Evolutionary conservation across 2,113 vertebrate genomes (phyloP), one percentile per base, ranked within the genome.

Genomic region (Alethe diademata): DNA sequence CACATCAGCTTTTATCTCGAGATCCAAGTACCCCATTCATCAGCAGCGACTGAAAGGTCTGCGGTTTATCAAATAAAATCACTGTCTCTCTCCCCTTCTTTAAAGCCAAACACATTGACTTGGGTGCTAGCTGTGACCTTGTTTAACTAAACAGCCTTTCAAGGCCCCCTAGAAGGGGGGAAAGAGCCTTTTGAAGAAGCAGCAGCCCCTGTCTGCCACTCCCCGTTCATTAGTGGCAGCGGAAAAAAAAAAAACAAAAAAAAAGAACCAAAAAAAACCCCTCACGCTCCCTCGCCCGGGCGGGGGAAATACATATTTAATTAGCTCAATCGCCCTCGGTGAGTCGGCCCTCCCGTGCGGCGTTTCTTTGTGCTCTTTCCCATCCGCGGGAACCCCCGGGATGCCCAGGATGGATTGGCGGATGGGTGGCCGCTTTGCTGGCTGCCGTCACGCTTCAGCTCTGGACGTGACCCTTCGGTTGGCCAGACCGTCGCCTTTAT

Each of bases 51-150:
- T 93, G 85, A 92, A 78, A 92, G 78, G 64, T 81, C 80, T 96
- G 60, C 5, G 15, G 85, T 91, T 94, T 92, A 94, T 96, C 91
- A 96, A 90, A 90, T 57, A 84, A 93, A 95, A 88, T 95, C 95
- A 90, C 62, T 88, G 88, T 87, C 92, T 95, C 71, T 70, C 76
- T 73, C 81, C 38, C 69, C 58, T 72, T 62, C 81, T 86, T 90
- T 72, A 86, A 90, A 90, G 35, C 74, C 57, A 72, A 50, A 64
- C 48, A 73, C 78, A 38, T 76, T 81, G 72, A 88, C 79, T 91
- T 85, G 62, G 86, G 93, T 86, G 90, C 93, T 78, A 78, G 23
- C 86, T 65, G 35, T 69, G 86, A 95, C 95, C 96, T 86, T 75
- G n/a, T 94, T 97, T 94, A 95, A 94, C 90, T 90, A 64, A 89